Percentiles rank a stretch among this genome's conserved stretches.
These are phyloP conservation scores for Hylaea fasciaria DNA, from an alignment of 2,888 invertebrate species.

Conservation along the genomic window DNA sequence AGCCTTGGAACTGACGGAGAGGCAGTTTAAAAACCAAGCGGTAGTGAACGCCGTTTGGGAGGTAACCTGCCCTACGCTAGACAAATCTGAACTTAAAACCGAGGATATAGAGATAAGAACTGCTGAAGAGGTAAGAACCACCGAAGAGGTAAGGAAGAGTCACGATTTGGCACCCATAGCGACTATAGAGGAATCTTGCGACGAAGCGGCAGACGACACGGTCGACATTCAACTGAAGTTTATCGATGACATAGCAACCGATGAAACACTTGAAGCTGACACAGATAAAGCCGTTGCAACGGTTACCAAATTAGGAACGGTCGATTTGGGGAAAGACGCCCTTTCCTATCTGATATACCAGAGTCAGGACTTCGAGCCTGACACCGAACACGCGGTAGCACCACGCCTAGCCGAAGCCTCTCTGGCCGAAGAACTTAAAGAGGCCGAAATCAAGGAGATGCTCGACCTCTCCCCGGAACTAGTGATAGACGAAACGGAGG, in stretches of 20 bases:
- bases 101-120: slow-evolving; percentile 58
- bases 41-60: slow-evolving; percentile 59
- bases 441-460: slow-evolving; percentile 72
- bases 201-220: slow-evolving; percentile 59
- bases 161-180: slow-evolving; percentile 76
- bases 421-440: slow-evolving; percentile 70
- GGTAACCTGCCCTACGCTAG: slow-evolving; percentile 45
- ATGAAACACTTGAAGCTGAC: slow-evolving; percentile 49
- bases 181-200: slow-evolving; percentile 73
- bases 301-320: slow-evolving; percentile 50
- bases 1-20: slow-evolving; percentile 66
- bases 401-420: slow-evolving; percentile 50
- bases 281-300: slow-evolving; percentile 34
- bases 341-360: slow-evolving; percentile 73
- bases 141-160: too few relatives aligned
- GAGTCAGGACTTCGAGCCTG: slow-evolving; percentile 59
- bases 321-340: slow-evolving; percentile 77
- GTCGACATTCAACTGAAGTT: slow-evolving; percentile 56
- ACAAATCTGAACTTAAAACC: slow-evolving; percentile 56
- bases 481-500: slow-evolving; percentile 68
- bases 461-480: slow-evolving; percentile 76
- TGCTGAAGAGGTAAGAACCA: too few relatives aligned
- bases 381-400: slow-evolving; percentile 40
- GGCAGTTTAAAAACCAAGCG: slow-evolving; percentile 60
- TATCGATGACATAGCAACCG: slow-evolving; percentile 66